These are phyloP conservation scores for Setipinna tenuifilis DNA, from an alignment of 2,797 vertebrate species.

Conservation along the genomic window DNA sequence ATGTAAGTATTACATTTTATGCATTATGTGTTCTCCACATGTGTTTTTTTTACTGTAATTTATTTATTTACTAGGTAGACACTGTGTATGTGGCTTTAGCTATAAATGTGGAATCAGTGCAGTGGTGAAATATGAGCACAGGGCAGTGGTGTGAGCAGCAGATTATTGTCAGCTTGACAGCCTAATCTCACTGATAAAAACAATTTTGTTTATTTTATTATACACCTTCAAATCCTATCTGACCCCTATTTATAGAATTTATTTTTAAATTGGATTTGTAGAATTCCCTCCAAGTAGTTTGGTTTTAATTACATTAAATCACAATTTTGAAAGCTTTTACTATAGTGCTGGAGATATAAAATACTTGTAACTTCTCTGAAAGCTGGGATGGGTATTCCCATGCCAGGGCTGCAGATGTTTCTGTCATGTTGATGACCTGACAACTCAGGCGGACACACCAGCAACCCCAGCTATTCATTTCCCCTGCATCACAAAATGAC, in stretches of 20 bases:
- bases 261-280: not conserved
- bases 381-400: not conserved
- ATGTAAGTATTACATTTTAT: not conserved
- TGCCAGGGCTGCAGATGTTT: not conserved
- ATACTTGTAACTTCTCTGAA: not conserved
- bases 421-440: not conserved
- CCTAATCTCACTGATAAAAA: not conserved
- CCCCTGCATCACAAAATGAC: constrained; percentile 72
- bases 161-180: not conserved
- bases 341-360: not conserved
- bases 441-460: not conserved
- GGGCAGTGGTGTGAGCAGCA: not conserved
- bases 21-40: not conserved
- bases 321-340: not conserved
- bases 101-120: not conserved
- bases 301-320: not conserved
- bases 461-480: constrained; percentile 35
- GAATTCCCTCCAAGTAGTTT: not conserved
- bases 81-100: not conserved
- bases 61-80: not conserved
- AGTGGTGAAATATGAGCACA: not conserved
- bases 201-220: not conserved
- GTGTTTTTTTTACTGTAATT: not conserved
- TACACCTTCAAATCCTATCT: not conserved
- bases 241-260: not conserved